These are phyloP conservation scores for Agriopis leucophaearia DNA, from an alignment of 2,888 invertebrate genomes.

Conservation along the genomic window DNA sequence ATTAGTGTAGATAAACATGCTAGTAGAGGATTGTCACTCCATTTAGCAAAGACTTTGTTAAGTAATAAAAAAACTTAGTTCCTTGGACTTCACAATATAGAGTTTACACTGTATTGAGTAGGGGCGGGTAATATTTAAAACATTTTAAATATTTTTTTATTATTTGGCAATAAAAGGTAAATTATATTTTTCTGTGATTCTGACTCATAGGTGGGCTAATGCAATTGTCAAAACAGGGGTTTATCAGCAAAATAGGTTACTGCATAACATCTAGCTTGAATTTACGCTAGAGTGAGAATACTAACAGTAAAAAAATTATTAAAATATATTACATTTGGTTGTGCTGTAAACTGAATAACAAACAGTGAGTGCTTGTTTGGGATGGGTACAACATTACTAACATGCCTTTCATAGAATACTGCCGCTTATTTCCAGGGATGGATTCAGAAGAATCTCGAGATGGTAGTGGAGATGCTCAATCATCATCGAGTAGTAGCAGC, in stretches of 20 bases:
- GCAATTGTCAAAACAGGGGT: background rate
- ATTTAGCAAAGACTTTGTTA: too few species aligned
- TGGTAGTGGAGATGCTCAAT: slow-evolving; percentile 73
- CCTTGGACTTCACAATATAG: too few species aligned
- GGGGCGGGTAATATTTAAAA: too few species aligned
- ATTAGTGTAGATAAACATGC: too few species aligned
- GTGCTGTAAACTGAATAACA: slow-evolving; percentile 56
- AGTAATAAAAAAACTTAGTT: too few species aligned
- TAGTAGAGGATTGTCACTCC: too few species aligned
- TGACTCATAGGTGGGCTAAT: slow-evolving; percentile 16
- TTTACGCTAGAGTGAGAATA: slow-evolving; percentile 49
- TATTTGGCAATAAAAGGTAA: background rate
- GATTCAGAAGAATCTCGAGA: slow-evolving; percentile 88
- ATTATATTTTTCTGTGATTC: slow-evolving; percentile 22
- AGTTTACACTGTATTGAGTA: too few species aligned
- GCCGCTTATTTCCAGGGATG: slow-evolving; percentile 80
- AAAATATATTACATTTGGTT: slow-evolving; percentile 51
- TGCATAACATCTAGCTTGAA: slow-evolving; percentile 38
- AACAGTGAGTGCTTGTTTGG: slow-evolving; percentile 60
- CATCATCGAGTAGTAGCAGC: slow-evolving; percentile 83
- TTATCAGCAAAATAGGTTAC: background rate
- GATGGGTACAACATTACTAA: slow-evolving; percentile 47
- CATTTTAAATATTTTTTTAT: too few species aligned
- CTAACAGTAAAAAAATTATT: slow-evolving; percentile 52
- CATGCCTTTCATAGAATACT: slow-evolving; percentile 51